Evolutionary conservation across 2,888 invertebrate species (phyloP).

Genomic region (Cosmorhoe ocellata): DNA sequence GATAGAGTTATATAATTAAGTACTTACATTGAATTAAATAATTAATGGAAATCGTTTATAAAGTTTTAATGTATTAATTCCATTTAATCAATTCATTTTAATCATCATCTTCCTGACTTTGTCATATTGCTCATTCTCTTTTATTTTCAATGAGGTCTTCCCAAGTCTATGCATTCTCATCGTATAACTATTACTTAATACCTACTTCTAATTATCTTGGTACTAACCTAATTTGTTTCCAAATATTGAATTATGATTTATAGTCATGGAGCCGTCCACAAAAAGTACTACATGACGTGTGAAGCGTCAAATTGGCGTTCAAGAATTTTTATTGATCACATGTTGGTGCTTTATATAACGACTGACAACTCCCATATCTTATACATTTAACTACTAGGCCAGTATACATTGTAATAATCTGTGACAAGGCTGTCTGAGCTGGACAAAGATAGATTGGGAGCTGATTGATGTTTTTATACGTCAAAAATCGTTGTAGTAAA

Average conservation of each 20-base stretch:
- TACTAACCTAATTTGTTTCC: background rate
- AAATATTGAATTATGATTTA: constrained; percentile 10
- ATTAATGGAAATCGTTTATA: too few relatives aligned
- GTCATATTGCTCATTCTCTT: too few relatives aligned
- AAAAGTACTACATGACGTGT: constrained; percentile 16
- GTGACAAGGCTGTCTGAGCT: constrained; percentile 36
- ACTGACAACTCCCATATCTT: constrained; percentile 60
- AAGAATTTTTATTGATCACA: constrained; percentile 54
- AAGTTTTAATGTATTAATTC: too few relatives aligned
- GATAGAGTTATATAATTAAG: constrained; percentile 6
- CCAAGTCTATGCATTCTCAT: too few relatives aligned
- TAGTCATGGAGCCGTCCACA: constrained; percentile 1
- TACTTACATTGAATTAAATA: background rate
- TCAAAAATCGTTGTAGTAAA: background rate
- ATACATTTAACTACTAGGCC: constrained; percentile 54
- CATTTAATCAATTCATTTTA: too few relatives aligned
- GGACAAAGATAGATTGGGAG: constrained; percentile 36
- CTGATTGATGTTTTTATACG: background rate
- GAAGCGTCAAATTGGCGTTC: constrained; percentile 40
- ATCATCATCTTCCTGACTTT: too few relatives aligned
- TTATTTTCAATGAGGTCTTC: too few relatives aligned
- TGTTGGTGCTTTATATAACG: constrained; percentile 39
- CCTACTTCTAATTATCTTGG: too few relatives aligned
- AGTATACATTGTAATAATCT: background rate
- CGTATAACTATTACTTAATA: too few relatives aligned